Base-by-base conservation (phyloP, 2,888 invertebrate genomes). In the Deilephila elpenor region DNA sequence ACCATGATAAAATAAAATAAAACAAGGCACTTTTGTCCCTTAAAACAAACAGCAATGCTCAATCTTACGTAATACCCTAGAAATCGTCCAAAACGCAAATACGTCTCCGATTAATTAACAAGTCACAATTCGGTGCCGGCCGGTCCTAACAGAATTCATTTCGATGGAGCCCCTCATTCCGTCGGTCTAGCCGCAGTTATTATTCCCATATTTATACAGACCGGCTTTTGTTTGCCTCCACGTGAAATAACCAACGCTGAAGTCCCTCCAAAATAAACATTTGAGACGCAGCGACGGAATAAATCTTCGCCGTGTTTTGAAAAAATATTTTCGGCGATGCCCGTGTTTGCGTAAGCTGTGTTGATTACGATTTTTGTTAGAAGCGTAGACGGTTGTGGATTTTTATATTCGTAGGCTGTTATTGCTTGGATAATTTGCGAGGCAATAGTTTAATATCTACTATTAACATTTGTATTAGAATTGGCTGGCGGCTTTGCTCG, bases 121-220 rank as follows among this genome's bases (percentile, higher is more conserved):
- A 29, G 1, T 11, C 29, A 34, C n/a, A 62, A 32, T 62, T 61
- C 32, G 6, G 62, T 14, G 20, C 20, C 44, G 44, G 25, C 25
- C 44, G 34, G 37, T 44, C 51, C 20, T 67, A 67, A 67, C 67
- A 67, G 51, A 71, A 71, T 71, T 71, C 61, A 61, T 61, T 71
- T 61, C 71, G 29, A 71, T 51, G 51, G 25, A 67, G n/a, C 25
- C 51, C 25, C 51, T 67, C 67, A 71, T 61, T 61, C 61, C 60
- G 44, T 25, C 25, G 20, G 44, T 61, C 37, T 44, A 32, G 60
- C 71, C 71, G 17, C 60, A 60, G 70, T 59, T 71, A 73, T 71
- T 61, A 62, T 73, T 71, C 73, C 70, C 61, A 73, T 73, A 71
- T 73, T 73, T 73, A 73, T 71, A 51, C 61, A 34, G 53, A 56